These are phyloP conservation scores for Linurgus olivaceus DNA, from an alignment of 2,797 vertebrate species.

Conservation along the genomic window DNA sequence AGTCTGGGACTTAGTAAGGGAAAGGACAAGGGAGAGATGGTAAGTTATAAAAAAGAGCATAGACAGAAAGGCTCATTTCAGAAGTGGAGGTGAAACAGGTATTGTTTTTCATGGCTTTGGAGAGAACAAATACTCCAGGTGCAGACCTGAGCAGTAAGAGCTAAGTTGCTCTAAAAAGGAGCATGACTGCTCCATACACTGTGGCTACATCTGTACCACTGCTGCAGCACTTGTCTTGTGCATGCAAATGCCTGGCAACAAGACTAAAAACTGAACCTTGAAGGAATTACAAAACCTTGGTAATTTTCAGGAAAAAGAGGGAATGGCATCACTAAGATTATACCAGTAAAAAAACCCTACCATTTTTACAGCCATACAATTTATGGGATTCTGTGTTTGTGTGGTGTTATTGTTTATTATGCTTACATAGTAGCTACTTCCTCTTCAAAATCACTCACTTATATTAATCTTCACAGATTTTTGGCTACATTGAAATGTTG, in stretches of 20 bases:
- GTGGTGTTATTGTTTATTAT: background rate
- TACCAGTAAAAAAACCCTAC: background rate
- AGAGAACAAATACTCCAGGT: background rate
- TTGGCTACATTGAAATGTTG: background rate
- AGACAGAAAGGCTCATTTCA: background rate
- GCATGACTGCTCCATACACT: background rate
- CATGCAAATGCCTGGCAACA: background rate
- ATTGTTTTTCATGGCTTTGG: background rate
- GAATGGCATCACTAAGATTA: background rate
- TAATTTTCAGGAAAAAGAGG: background rate
- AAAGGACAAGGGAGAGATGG: background rate
- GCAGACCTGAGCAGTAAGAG: background rate
- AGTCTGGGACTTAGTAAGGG: background rate
- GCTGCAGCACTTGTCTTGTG: background rate
- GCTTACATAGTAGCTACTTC: background rate
- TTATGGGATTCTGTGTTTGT: background rate
- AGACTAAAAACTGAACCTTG: background rate
- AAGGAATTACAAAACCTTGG: background rate
- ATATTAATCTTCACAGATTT: background rate
- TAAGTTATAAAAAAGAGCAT: background rate
- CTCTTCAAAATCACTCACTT: background rate
- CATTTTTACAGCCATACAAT: background rate
- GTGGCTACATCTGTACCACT: background rate
- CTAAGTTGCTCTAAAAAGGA: background rate
- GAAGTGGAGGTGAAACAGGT: background rate